Evolutionary conservation across 2,113 vertebrate species (phyloP).

Genomic region (Macaca nemestrina): DNA sequence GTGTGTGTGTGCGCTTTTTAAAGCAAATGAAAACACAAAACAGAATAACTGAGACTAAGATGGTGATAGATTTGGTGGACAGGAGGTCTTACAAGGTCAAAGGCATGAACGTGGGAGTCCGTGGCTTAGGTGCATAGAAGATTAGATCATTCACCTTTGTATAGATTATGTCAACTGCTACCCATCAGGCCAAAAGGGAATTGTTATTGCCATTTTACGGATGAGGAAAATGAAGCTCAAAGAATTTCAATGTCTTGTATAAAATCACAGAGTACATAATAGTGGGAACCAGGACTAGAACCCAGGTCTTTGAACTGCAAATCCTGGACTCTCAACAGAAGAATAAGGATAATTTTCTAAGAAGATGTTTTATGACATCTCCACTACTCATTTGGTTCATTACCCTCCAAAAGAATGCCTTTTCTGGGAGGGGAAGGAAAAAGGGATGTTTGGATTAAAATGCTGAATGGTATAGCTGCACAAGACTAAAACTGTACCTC

Average conservation of each 20-base stretch:
- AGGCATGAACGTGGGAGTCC: not conserved
- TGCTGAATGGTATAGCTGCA: not conserved
- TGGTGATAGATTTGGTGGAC: not conserved
- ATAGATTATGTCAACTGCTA: not conserved
- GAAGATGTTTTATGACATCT: constrained; percentile 70
- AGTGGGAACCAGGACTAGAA: not conserved
- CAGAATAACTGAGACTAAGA: not conserved
- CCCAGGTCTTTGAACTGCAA: not conserved
- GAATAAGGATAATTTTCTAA: constrained; percentile 36
- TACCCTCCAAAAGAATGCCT: constrained; percentile 34
- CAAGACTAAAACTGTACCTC: not conserved
- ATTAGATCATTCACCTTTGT: not conserved
- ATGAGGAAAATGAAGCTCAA: not conserved
- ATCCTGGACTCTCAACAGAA: constrained; percentile 64
- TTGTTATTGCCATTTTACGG: not conserved
- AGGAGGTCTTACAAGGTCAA: not conserved
- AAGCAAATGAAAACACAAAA: not conserved
- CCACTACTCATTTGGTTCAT: not conserved
- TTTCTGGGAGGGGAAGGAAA: constrained; percentile 41
- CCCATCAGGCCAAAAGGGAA: not conserved
- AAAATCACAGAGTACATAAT: not conserved
- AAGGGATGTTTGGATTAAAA: not conserved
- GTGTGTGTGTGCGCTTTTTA: too few relatives aligned
- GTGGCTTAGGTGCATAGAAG: not conserved
- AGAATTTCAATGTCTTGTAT: not conserved